Conservation (phyloP, 2,113 vertebrate species). For the Peucedramus taeniatus region DNA sequence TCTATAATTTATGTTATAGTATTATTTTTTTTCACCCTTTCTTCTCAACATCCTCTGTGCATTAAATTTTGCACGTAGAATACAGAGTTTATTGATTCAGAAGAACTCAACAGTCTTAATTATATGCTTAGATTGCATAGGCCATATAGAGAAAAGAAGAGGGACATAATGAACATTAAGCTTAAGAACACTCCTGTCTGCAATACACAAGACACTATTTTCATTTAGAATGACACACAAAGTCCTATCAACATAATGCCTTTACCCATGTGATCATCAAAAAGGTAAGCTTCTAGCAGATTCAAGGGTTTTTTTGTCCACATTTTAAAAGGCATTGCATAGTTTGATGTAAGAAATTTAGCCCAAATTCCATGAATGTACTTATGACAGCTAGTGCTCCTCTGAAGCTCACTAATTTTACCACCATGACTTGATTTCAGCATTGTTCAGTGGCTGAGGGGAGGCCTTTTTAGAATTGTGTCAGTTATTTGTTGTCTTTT, state of each 20-base stretch:
- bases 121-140: background rate
- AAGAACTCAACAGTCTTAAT: background rate
- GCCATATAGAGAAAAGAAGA: background rate
- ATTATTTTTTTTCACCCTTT: background rate
- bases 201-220: background rate
- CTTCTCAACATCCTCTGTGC: background rate
- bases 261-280: background rate
- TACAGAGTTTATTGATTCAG: background rate
- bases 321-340: background rate
- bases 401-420: background rate
- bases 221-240: background rate
- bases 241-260: background rate
- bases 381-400: background rate
- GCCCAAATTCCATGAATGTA: background rate
- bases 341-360: background rate
- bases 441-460: background rate
- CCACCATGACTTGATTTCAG: background rate
- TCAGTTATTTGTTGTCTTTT: background rate
- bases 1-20: background rate
- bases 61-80: background rate
- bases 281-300: background rate
- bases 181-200: background rate
- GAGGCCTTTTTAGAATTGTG: background rate
- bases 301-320: background rate
- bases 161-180: background rate